These are phyloP conservation scores for Branchipolynoe longqiensis DNA, from an alignment of 2,888 invertebrate genomes.

Conservation along the genomic window DNA sequence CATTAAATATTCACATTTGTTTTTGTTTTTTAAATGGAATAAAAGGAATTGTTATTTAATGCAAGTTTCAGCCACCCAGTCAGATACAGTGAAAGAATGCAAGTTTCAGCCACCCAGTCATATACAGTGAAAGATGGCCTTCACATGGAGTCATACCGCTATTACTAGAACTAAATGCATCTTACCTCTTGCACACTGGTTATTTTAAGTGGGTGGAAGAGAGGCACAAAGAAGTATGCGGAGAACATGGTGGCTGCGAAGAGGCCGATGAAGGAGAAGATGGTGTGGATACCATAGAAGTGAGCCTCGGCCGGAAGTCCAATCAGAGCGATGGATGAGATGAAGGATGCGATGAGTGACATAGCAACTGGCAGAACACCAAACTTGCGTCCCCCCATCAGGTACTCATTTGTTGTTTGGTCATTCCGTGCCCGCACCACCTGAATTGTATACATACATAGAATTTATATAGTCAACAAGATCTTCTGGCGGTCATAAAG, in stretches of 20 bases:
- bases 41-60: too few relatives aligned
- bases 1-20: too few relatives aligned
- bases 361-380: background rate
- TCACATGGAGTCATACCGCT: too few relatives aligned
- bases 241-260: conserved; percentile 3
- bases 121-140: too few relatives aligned
- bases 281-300: conserved; percentile 40
- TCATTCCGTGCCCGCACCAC: background rate
- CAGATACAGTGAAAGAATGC: too few relatives aligned
- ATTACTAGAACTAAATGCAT: background rate
- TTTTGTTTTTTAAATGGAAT: background rate
- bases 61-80: too few relatives aligned
- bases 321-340: conserved; percentile 40
- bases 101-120: too few relatives aligned
- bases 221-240: background rate
- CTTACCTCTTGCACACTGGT: conserved; percentile 48
- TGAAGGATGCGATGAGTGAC: conserved; percentile 39
- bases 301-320: conserved; percentile 25
- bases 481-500: too few relatives aligned
- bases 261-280: background rate
- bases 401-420: conserved; percentile 21
- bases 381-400: conserved; percentile 13
- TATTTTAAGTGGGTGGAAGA: conserved; percentile 29
- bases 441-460: too few relatives aligned
- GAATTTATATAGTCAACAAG: too few relatives aligned